Conservation (phyloP, 1,140 invertebrate genomes). For the Panagrolaimus sp. region DNA sequence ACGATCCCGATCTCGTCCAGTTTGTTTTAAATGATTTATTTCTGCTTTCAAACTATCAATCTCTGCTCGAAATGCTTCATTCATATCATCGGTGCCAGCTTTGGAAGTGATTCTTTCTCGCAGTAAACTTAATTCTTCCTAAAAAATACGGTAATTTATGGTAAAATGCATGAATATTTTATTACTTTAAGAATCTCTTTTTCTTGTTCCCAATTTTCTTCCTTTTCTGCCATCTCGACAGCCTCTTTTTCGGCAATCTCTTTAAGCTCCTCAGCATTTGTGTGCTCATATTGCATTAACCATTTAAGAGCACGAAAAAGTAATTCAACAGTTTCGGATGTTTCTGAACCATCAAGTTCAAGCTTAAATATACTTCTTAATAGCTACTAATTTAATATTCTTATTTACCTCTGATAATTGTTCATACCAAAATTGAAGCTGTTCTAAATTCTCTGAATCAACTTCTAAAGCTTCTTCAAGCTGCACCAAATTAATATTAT, state of each 20-base stretch:
- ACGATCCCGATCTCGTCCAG: slow-evolving; percentile 46
- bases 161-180: not conserved
- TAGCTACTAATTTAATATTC: not conserved
- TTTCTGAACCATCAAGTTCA: slow-evolving; percentile 36
- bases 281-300: slow-evolving; percentile 57
- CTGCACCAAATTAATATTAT: slow-evolving; percentile 19
- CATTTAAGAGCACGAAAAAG: slow-evolving; percentile 45
- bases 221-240: slow-evolving; percentile 48
- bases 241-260: slow-evolving; percentile 53
- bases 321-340: slow-evolving; percentile 26
- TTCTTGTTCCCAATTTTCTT: slow-evolving; percentile 56
- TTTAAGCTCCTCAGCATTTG: slow-evolving; percentile 53
- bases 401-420: slow-evolving; percentile 41
- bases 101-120: slow-evolving; percentile 48
- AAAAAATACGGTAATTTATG: slow-evolving; percentile 17
- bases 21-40: slow-evolving; percentile 49
- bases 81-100: slow-evolving; percentile 41
- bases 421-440: slow-evolving; percentile 47
- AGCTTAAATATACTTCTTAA: not conserved
- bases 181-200: slow-evolving; percentile 39
- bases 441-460: slow-evolving; percentile 40
- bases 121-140: slow-evolving; percentile 47
- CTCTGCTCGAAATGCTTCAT: slow-evolving; percentile 56
- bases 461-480: slow-evolving; percentile 37
- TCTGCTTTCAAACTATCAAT: slow-evolving; percentile 56